These are phyloP conservation scores for Drosophila pegasa DNA, from an alignment of 2,888 invertebrate species.

Conservation along the genomic window DNA sequence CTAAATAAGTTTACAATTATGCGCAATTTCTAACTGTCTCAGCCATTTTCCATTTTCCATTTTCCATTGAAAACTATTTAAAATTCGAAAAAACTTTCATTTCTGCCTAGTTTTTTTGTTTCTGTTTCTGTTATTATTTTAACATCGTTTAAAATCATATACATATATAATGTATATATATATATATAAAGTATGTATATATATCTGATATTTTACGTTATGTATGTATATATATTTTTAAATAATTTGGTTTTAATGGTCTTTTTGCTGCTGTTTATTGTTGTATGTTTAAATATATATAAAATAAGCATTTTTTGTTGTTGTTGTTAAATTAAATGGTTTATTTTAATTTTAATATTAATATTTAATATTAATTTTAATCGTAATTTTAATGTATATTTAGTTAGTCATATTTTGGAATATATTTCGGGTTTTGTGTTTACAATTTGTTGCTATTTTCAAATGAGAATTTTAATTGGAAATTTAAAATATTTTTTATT, in stretches of 20 bases:
- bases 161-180: slow-evolving; percentile 33
- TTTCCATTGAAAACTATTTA: slow-evolving; percentile 65
- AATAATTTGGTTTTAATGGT: slow-evolving; percentile 64
- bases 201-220: slow-evolving; percentile 41
- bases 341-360: not conserved
- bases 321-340: not conserved
- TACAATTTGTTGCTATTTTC: slow-evolving; percentile 70
- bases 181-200: slow-evolving; percentile 39
- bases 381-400: slow-evolving; percentile 39
- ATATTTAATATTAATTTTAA: not conserved
- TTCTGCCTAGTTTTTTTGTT: slow-evolving; percentile 34
- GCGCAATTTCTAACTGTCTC: slow-evolving; percentile 61
- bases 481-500: slow-evolving; percentile 18
- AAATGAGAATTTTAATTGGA: slow-evolving; percentile 44
- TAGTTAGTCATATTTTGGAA: slow-evolving; percentile 43
- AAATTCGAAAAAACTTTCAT: slow-evolving; percentile 63
- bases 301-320: slow-evolving; percentile 71
- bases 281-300: slow-evolving; percentile 79
- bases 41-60: slow-evolving; percentile 33
- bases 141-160: slow-evolving; percentile 71
- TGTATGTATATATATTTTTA: slow-evolving; percentile 49
- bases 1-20: slow-evolving; percentile 74
- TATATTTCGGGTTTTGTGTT: slow-evolving; percentile 40
- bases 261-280: slow-evolving; percentile 61
- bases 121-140: slow-evolving; percentile 23